phyloP scores from a whole-genome alignment of 2,888 invertebrate species.

The Pheosia tremula region DNA sequence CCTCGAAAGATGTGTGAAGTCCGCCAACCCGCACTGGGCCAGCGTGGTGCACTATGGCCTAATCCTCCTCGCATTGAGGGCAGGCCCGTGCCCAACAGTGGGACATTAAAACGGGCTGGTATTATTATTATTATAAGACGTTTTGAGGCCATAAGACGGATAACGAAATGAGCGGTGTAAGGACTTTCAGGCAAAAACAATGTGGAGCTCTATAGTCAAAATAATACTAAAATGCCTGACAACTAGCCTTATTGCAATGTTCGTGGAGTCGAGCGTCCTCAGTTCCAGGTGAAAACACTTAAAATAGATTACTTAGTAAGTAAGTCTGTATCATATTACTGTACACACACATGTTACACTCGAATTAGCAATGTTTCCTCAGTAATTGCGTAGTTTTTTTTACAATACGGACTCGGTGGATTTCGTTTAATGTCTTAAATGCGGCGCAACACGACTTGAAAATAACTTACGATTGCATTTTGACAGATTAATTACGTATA shows the following conservation, averaged over 20 bases:
- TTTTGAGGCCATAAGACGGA: too few species aligned
- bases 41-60: too few species aligned
- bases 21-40: too few species aligned
- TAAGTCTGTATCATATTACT: constrained; percentile 17
- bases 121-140: too few species aligned
- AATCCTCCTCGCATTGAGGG: too few species aligned
- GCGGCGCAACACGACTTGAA: neutral
- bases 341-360: constrained; percentile 28
- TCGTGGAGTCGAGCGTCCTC: neutral
- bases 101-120: too few species aligned
- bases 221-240: too few species aligned
- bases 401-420: neutral
- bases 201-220: too few species aligned
- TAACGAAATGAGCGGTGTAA: too few species aligned
- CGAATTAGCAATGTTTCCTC: constrained; percentile 21
- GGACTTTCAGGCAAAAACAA: too few species aligned
- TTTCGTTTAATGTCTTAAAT: neutral
- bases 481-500: neutral
- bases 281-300: neutral
- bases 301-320: constrained; percentile 12
- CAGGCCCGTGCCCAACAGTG: too few species aligned
- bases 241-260: neutral
- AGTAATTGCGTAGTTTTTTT: constrained; percentile 14
- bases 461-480: neutral
- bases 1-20: too few species aligned